These are phyloP conservation scores for Carpatolechia fugitivella DNA, from an alignment of 2,888 invertebrate species.

Conservation along the genomic window DNA sequence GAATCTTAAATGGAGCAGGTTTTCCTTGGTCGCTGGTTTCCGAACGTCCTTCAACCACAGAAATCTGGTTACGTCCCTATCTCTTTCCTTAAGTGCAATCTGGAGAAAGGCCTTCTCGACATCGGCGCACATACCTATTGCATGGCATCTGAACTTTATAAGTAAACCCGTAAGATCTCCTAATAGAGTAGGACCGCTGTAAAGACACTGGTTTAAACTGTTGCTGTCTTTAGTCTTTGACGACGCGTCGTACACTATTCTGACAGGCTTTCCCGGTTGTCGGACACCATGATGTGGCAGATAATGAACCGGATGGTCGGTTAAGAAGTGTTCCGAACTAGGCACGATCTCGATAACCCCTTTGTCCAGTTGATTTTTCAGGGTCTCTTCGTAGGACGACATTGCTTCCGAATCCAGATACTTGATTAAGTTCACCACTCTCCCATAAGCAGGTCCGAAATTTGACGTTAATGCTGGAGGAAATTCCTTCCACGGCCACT, in stretches of 20 bases:
- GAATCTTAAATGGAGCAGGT: constrained; percentile 12
- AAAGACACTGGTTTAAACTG: constrained; percentile 19
- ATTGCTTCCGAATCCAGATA: constrained; percentile 1
- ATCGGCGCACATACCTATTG: neutral
- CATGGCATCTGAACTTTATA: constrained; percentile 14
- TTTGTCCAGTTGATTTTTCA: constrained; percentile 5
- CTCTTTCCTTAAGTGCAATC: neutral
- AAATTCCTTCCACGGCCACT: constrained; percentile 15
- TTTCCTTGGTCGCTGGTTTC: constrained; percentile 3
- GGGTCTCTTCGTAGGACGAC: constrained; percentile 8
- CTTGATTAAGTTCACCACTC: constrained; percentile 2
- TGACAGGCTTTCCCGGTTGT: constrained; percentile 3
- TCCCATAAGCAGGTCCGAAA: constrained; percentile 11
- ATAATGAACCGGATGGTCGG: constrained; percentile 11
- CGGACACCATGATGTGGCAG: constrained; percentile 14
- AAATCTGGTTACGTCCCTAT: neutral
- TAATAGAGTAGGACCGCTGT: constrained; percentile 15
- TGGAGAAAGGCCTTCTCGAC: neutral
- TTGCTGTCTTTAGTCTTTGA: constrained; percentile 12
- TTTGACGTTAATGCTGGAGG: constrained; percentile 12
- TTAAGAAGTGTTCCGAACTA: neutral
- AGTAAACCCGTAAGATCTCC: constrained; percentile 19
- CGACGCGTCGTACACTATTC: constrained; percentile 18
- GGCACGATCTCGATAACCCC: constrained; percentile 10
- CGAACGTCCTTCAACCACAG: neutral